Evolutionary conservation across 2,113 vertebrate genomes (phyloP).

Genomic region (Mirza zaza): DNA sequence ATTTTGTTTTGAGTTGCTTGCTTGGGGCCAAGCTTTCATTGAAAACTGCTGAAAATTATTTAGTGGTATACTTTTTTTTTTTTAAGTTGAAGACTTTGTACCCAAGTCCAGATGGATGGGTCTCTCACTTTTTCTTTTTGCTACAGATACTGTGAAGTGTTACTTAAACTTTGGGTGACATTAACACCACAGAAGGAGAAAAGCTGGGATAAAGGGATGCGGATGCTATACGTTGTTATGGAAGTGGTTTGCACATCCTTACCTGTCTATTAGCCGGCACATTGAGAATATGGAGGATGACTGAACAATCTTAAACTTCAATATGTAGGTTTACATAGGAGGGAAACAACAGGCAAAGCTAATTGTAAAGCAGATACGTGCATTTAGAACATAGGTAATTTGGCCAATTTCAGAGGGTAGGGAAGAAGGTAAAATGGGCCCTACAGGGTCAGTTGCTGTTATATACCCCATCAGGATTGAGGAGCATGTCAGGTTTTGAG

Average conservation of each 20-base stretch:
- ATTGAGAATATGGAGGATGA: background rate
- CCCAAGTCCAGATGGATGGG: background rate
- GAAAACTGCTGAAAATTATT: constrained; percentile 3
- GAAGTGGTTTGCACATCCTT: background rate
- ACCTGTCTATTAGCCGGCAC: background rate
- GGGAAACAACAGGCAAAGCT: background rate
- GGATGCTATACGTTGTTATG: background rate
- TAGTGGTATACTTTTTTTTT: background rate
- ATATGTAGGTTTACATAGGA: background rate
- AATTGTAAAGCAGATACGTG: background rate
- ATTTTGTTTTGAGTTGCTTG: background rate
- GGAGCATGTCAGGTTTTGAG: background rate
- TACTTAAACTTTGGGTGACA: background rate
- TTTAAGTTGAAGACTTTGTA: background rate
- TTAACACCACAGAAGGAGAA: background rate
- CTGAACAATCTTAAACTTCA: background rate
- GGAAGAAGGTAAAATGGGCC: accelerated
- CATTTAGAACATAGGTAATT: background rate
- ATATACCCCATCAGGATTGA: too few species aligned
- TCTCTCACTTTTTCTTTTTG: background rate
- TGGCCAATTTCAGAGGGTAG: background rate
- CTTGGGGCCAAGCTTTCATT: background rate
- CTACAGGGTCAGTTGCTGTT: background rate
- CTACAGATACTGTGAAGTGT: background rate
- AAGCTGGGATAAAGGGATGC: background rate